Evolutionary conservation across 2,797 vertebrate species (phyloP), one percentile per base, ranked within the genome.

Genomic region (Sebastes nivosus): DNA sequence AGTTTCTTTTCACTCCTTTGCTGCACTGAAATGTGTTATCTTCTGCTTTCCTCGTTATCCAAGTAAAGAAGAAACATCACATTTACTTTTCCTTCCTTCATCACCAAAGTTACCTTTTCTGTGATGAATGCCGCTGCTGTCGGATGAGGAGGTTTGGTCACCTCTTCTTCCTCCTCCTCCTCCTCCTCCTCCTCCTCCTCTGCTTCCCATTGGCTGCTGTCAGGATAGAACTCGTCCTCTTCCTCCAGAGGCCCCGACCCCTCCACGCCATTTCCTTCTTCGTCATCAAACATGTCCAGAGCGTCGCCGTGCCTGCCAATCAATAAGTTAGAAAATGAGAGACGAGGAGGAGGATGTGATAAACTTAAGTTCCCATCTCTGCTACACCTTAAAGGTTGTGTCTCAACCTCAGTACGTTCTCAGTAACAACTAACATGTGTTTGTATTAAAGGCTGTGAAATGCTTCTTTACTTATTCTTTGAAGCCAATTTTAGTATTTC

Each of bases 171-270:
- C 11, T 81, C 95, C 1, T 95, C 80, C 72, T 88, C 85, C 46
- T 94, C 95, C 86, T 93, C 95, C 1, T 95, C 80, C 72, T 88
- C 86, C 32, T 90, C 94, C 50, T 95, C 95, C 20, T 89, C 95
- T 67, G 90, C 95, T 4, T 96, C 96, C 94, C 97, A 97, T 86
- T 95, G 93, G 0, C 88, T 87, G 80, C 92, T 96, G 63, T 95
- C 95, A 0, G 93, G 81, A 82, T 94, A 97, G 75, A 96, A 92
- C 64, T 92, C 95, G 24, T 93, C 94, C 38, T 94, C 95, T 3
- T 95, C 95, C 61, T 95, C 87, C 77, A 85, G 2, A 88, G 89
- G 89, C 67, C 93, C 92, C 58, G 38, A 90, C 46, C 84, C 96
- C 86, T 89, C 95, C 4, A 75, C 50, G 0, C 70, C 65, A 2